Conservation (phyloP, 2,888 invertebrate genomes). For the Pseudococcus longispinus region DNA sequence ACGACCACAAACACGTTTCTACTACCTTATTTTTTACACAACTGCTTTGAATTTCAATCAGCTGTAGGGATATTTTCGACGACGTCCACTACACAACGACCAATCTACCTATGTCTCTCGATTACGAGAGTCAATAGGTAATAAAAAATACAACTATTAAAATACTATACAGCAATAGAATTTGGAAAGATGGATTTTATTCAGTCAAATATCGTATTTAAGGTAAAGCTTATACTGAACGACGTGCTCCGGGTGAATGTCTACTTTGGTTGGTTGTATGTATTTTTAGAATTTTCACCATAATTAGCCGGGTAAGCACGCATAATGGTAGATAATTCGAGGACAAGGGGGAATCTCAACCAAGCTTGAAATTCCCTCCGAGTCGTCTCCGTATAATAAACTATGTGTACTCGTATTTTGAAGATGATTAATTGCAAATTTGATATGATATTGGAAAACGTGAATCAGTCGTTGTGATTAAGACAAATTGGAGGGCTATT, state of each 20-base stretch:
- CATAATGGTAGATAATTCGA: background rate
- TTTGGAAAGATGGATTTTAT: background rate
- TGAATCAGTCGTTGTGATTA: background rate
- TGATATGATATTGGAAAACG: background rate
- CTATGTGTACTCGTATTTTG: too few relatives aligned
- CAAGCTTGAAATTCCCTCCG: background rate
- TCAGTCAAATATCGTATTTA: too few relatives aligned
- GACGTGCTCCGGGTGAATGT: background rate
- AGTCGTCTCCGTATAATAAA: background rate
- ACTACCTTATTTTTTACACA: background rate
- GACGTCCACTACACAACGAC: background rate
- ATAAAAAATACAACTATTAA: background rate
- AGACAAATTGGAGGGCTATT: background rate
- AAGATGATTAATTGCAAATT: background rate
- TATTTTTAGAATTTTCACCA: background rate
- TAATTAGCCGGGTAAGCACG: background rate
- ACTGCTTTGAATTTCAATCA: conserved; percentile 18
- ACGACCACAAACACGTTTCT: background rate
- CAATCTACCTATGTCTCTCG: too few relatives aligned
- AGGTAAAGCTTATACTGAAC: background rate
- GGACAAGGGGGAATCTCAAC: background rate
- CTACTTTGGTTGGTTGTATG: background rate
- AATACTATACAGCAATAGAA: too few relatives aligned
- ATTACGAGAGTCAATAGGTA: background rate
- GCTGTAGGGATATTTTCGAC: background rate